Percentiles rank a stretch among this genome's conserved stretches.
phyloP scores from a whole-genome alignment of 1,140 invertebrate genomes.

The Anoplophora glabripennis region DNA sequence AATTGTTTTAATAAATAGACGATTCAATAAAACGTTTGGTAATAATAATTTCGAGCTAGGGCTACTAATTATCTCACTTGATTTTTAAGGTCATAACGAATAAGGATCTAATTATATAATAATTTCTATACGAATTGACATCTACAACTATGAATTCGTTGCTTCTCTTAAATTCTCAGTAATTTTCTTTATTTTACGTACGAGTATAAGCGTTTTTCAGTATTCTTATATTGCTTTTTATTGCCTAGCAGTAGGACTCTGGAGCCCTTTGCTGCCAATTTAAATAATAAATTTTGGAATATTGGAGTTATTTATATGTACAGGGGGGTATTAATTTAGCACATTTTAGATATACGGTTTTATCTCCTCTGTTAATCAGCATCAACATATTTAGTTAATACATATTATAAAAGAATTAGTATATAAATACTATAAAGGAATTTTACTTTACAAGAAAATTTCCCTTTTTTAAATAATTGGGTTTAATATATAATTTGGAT shows the following conservation, averaged over 20 bases:
- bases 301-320: no score
- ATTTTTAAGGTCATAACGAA: slow-evolving; percentile 17
- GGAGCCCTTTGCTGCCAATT: not conserved
- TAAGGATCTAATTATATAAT: slow-evolving; percentile 6
- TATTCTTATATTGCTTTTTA: slow-evolving; percentile 31
- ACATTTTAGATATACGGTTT: no score
- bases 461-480: no score
- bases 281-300: no score
- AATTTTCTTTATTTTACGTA: slow-evolving; percentile 24
- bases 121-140: slow-evolving; percentile 23
- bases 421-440: no score
- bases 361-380: no score
- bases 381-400: no score
- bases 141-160: slow-evolving; percentile 30
- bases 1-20: not conserved
- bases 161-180: slow-evolving; percentile 22
- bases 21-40: not conserved
- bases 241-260: slow-evolving; percentile 19
- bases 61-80: slow-evolving; percentile 19
- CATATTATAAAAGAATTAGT: no score
- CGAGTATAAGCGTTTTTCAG: slow-evolving; percentile 31
- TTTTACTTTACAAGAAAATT: no score
- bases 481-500: no score
- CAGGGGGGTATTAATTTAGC: no score
- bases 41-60: not conserved